Percentiles rank a stretch among this genome's conserved stretches.
These are phyloP conservation scores for Mormyrus lacerda DNA, from an alignment of 2,113 vertebrate genomes.

Conservation along the genomic window DNA sequence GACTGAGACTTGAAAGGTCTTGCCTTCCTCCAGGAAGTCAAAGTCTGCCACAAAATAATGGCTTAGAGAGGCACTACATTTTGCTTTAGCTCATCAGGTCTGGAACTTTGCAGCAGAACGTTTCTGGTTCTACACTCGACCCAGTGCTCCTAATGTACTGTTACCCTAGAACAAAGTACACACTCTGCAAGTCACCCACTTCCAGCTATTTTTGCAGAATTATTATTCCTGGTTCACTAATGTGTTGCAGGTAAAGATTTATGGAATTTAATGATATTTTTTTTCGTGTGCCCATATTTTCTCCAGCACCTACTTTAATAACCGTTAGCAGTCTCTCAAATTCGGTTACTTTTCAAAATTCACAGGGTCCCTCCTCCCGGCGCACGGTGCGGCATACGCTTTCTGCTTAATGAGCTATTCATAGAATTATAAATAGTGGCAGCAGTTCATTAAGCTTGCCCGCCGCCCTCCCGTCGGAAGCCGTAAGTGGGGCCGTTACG, in stretches of 20 bases:
- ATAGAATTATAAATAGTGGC: conserved; percentile 15
- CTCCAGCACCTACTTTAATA: not conserved
- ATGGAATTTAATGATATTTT: not conserved
- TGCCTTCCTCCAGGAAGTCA: not conserved
- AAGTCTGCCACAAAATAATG: not conserved
- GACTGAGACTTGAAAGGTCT: not conserved
- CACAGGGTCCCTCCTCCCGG: not conserved
- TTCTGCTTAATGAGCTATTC: not conserved
- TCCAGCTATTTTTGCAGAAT: not conserved
- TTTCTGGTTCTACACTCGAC: too few relatives aligned
- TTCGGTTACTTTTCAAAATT: not conserved
- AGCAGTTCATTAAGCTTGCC: not conserved
- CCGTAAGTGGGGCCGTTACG: not conserved
- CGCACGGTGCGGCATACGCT: not conserved
- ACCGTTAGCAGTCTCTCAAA: not conserved
- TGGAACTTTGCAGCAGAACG: not conserved
- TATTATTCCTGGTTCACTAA: not conserved
- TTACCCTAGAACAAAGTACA: not conserved
- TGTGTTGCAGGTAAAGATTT: not conserved
- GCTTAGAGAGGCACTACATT: not conserved
- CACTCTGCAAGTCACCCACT: not conserved
- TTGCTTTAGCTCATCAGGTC: not conserved
- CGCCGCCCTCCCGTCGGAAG: not conserved
- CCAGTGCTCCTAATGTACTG: not conserved
- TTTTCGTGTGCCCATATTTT: not conserved